Base-by-base conservation (phyloP, 2,113 vertebrate genomes). In the Paramisgurnus dabryanus region DNA sequence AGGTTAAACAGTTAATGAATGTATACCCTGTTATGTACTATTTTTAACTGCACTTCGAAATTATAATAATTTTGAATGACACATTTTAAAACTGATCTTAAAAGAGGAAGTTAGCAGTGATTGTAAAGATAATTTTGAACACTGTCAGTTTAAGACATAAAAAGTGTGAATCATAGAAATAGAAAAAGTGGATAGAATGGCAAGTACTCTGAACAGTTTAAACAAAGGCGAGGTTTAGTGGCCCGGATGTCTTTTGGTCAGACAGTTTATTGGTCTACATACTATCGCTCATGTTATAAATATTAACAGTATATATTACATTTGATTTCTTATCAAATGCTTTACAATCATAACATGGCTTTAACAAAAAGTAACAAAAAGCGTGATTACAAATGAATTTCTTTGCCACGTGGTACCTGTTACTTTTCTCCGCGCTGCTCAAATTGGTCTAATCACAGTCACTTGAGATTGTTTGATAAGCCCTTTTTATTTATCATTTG, bases 121-220 rank as follows among this genome's bases (percentile, higher is more conserved):
- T 49, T 49, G 47, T 49, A 10, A 49, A 40, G 13, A 13, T 47
- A 18, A 71, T 55, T 50, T 34, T 40, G 27, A 57, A 10, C 22
- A 71, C 40, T 45, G 39, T 15, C n/a, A 2, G 55, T 74, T 73
- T 73, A 60, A 73, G 71, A 11, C 40, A 45, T 10, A 2, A 11
- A 61, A 12, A 41, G n/a, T 47, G 41, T 74, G n/a, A 2, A 13
- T 39, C 27, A 61, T 61, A 22, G 18, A 74, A 74, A 47, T 9
- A 47, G 10, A 74, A 15, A 4, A 11, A 10, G 40, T 4, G 40
- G 6, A 11, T 22, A 61, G 71, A 60, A 58, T 22, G 53, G 4
- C 39, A 43, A 41, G 50, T 12, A 43, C 3, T 22, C 7, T 4
- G 17, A 57, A 1, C 12, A 0, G 0, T 7, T 2, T 6, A 0